A percentile compares a stretch with the other conserved stretches of the same genome.
These are phyloP conservation scores for Thunnus albacares DNA, from an alignment of 2,797 vertebrate species.

Conservation along the genomic window DNA sequence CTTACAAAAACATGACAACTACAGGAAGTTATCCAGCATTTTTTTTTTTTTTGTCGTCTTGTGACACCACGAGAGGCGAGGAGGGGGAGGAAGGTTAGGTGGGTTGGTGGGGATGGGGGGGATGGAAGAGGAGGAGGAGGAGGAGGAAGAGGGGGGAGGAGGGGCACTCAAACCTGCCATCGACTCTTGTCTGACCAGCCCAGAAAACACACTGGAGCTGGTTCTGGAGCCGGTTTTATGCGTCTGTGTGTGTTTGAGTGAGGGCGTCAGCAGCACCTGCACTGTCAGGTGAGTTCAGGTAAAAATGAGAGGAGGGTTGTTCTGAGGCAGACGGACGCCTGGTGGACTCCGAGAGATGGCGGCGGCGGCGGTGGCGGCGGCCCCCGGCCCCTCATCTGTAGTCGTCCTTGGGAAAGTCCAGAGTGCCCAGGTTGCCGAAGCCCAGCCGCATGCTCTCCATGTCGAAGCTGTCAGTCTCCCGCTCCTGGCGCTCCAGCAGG, in stretches of 20 bases:
- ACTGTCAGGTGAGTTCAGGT: conserved; percentile 58
- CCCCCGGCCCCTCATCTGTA: conserved; percentile 93
- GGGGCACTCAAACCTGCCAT: conserved; percentile 65
- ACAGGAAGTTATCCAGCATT: conserved; percentile 89
- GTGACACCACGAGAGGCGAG: conserved; percentile 86
- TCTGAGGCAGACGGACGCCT: conserved; percentile 61
- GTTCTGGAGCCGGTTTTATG: conserved; percentile 27
- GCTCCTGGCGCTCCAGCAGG: conserved; percentile 96
- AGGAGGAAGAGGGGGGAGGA: conserved; percentile 88
- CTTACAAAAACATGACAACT: conserved; percentile 87
- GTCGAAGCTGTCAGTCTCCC: conserved; percentile 96
- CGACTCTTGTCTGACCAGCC: conserved; percentile 44
- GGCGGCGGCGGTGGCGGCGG: conserved; percentile 60
- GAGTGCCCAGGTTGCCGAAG: conserved; percentile 93
- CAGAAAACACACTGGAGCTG: conserved; percentile 50
- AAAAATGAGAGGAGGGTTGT: conserved; percentile 84
- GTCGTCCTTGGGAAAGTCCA: conserved; percentile 99
- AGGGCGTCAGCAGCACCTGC: conserved; percentile 64
- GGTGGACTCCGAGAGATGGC: conserved; percentile 85
- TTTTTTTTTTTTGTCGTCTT: conserved; percentile 74
- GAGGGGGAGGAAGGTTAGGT: conserved; percentile 85
- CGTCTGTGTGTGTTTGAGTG: conserved; percentile 51
- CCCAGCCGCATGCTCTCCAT: conserved; percentile 97
- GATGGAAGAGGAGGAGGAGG: no score
- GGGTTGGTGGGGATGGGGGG: not conserved